Evolutionary conservation across 2,113 vertebrate species (phyloP).

Genomic region (Ictalurus furcatus): DNA sequence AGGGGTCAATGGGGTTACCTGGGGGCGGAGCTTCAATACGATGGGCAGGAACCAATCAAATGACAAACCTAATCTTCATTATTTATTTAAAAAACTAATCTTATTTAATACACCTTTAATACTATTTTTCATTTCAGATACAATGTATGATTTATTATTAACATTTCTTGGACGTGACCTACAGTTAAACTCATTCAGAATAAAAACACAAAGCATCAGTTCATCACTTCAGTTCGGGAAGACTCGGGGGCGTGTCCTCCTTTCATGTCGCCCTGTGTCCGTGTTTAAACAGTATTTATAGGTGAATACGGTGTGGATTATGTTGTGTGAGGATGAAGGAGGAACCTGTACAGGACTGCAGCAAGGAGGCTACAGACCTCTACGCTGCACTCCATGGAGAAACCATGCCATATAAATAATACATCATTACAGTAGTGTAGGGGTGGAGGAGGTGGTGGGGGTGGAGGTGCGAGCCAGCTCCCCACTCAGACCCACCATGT

Average conservation of each 20-base stretch:
- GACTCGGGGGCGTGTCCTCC: neutral
- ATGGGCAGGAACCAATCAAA: no score
- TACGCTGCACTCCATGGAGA: neutral
- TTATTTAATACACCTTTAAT: no score
- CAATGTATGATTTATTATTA: no score
- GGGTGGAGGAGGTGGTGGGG: neutral
- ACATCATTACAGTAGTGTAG: neutral
- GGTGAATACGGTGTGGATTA: neutral
- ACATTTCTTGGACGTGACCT: neutral
- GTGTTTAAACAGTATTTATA: neutral
- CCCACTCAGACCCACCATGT: conserved; percentile 79
- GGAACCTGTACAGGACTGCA: neutral
- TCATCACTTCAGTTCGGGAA: neutral
- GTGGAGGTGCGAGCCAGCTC: neutral
- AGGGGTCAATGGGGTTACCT: no score
- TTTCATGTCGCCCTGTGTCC: neutral
- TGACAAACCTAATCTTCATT: no score
- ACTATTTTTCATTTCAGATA: no score
- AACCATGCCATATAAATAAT: neutral
- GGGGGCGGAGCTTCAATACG: no score
- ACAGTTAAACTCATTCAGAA: neutral
- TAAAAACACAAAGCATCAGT: neutral
- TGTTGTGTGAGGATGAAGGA: neutral
- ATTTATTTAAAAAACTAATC: no score
- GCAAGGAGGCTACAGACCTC: neutral